Conservation (phyloP, 2,113 vertebrate species). For the Dendropsophus ebraccatus region DNA sequence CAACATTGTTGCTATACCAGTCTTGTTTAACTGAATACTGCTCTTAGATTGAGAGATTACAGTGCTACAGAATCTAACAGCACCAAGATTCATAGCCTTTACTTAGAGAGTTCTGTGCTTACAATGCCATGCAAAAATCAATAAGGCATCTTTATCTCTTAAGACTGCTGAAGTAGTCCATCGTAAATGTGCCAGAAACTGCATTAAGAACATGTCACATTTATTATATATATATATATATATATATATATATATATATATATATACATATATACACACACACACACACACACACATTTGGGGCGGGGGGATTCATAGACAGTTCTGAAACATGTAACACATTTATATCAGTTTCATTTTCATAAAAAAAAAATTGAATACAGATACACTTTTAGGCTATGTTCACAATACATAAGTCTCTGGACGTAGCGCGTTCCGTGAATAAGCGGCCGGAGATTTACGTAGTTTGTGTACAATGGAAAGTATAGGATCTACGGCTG, state of each 20-base stretch:
- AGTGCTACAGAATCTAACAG: not conserved
- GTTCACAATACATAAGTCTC: too few species aligned
- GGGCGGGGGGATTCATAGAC: too few species aligned
- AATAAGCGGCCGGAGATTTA: too few species aligned
- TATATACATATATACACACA: too few species aligned
- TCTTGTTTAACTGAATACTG: not conserved
- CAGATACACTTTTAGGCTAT: too few species aligned
- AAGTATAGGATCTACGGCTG: too few species aligned
- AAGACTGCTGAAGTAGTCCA: not conserved
- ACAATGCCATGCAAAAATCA: constrained; percentile 21
- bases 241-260: too few species aligned
- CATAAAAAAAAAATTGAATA: too few species aligned
- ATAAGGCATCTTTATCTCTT: not conserved
- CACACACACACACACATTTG: too few species aligned
- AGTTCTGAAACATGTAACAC: not conserved
- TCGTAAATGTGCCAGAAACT: constrained; percentile 5
- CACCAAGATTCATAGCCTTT: not conserved
- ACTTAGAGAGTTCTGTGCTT: constrained; percentile 1
- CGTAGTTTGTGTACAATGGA: too few species aligned
- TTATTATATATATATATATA: not conserved
- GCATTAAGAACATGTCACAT: not conserved
- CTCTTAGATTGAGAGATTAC: constrained; percentile 14
- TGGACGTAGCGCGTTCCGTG: too few species aligned
- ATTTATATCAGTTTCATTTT: too few species aligned
- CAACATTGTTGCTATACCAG: not conserved